Percentiles rank a stretch among this genome's conserved stretches.
Evolutionary conservation across 2,888 invertebrate species (phyloP).

Genomic region (Vandiemenella viatica): DNA sequence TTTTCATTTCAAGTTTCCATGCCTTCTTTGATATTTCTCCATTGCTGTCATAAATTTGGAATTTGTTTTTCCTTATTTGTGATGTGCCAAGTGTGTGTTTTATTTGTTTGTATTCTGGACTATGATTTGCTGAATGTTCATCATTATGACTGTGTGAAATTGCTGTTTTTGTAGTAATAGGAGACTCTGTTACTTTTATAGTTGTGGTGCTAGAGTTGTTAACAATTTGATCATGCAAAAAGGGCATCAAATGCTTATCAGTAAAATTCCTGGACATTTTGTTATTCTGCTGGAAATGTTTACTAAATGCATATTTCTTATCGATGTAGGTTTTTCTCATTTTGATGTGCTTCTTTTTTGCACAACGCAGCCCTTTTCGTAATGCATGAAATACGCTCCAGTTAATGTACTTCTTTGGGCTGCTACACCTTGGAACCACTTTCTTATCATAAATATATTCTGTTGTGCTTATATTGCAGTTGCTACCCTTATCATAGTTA

Average conservation of each 20-base stretch:
- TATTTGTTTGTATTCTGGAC: too few relatives aligned
- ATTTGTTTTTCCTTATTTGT: not conserved
- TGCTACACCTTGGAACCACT: conserved; percentile 44
- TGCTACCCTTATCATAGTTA: conserved; percentile 23
- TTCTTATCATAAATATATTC: conserved; percentile 38
- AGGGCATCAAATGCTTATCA: too few relatives aligned
- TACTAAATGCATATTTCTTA: conserved; percentile 12
- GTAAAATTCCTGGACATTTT: too few relatives aligned
- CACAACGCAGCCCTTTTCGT: conserved; percentile 31
- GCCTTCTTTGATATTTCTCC: conserved; percentile 14
- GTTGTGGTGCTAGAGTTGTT: too few relatives aligned
- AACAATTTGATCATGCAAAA: too few relatives aligned
- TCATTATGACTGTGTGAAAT: too few relatives aligned
- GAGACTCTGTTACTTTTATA: too few relatives aligned
- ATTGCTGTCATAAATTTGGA: not conserved
- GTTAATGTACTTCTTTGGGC: conserved; percentile 37
- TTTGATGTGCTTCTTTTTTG: conserved; percentile 7
- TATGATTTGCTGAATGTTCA: too few relatives aligned
- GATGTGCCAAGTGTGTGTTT: too few relatives aligned
- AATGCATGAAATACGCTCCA: conserved; percentile 49
- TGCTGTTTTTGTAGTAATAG: too few relatives aligned
- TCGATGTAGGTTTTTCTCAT: conserved; percentile 6
- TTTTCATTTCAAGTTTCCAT: conserved; percentile 16
- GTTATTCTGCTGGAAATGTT: too few relatives aligned
- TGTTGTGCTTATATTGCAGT: conserved; percentile 20